Conservation (phyloP, 1,140 invertebrate genomes). For the Drosophila sp. region DNA sequence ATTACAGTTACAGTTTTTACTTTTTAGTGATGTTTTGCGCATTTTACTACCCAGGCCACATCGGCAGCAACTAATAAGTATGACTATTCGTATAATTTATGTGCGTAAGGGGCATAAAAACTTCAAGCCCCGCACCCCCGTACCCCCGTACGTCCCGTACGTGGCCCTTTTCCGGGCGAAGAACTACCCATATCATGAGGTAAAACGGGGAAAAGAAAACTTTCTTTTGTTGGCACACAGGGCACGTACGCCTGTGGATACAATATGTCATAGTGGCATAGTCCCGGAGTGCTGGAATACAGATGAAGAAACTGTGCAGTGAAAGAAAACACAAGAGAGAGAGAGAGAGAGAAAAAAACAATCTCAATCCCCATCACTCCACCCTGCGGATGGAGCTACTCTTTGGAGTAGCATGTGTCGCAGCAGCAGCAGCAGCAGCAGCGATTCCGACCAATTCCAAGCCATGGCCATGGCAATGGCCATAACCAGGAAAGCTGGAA, state of each 20-base stretch:
- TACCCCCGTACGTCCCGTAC: not conserved
- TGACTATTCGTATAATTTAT: conserved; percentile 32
- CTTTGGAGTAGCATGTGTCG: conserved; percentile 31
- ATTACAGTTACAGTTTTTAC: not conserved
- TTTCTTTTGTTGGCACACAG: conserved; percentile 64
- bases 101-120: conserved; percentile 27
- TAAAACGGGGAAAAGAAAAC: conserved; percentile 33
- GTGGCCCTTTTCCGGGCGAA: not conserved
- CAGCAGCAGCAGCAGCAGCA: not conserved
- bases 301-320: conserved; percentile 1
- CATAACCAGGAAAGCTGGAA: conserved; percentile 8
- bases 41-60: conserved; percentile 2
- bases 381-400: not conserved
- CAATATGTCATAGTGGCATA: conserved; percentile 72
- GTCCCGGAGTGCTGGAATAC: conserved; percentile 2
- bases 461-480: conserved; percentile 13
- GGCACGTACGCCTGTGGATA: conserved; percentile 74
- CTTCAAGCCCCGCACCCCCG: no score
- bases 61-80: conserved; percentile 43
- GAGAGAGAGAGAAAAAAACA: not conserved
- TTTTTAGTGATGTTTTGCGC: conserved; percentile 12
- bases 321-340: not conserved
- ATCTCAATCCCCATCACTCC: no score
- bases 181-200: conserved; percentile 6
- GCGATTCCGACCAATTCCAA: not conserved